Evolutionary conservation across 2,888 invertebrate species (phyloP).

Genomic region (Lobophora halterata): DNA sequence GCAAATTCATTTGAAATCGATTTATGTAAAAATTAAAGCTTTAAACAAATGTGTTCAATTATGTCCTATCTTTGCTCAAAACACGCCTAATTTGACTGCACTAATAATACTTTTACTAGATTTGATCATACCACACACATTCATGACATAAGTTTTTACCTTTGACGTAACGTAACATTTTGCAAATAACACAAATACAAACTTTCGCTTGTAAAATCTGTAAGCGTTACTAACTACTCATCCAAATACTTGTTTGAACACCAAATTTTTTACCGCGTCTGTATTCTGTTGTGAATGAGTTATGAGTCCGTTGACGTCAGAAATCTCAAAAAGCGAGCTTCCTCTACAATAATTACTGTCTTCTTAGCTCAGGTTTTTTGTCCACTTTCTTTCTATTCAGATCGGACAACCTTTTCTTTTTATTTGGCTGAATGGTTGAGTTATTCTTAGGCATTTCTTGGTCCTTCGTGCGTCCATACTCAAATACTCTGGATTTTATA

Average conservation of each 20-base stretch:
- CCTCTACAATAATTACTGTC: constrained; percentile 13
- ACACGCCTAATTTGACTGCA: too few relatives aligned
- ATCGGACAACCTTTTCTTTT: too few relatives aligned
- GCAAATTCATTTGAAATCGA: too few relatives aligned
- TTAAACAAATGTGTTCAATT: too few relatives aligned
- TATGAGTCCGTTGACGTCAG: constrained; percentile 16
- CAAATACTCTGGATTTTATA: neutral
- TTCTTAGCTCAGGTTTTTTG: constrained; percentile 8
- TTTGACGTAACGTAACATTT: constrained; percentile 3
- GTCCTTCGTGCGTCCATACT: too few relatives aligned
- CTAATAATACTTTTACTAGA: too few relatives aligned
- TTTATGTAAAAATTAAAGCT: too few relatives aligned
- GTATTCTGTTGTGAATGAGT: constrained; percentile 12
- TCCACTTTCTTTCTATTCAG: neutral
- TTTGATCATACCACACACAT: too few relatives aligned
- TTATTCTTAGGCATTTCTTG: too few relatives aligned
- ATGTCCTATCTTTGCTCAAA: too few relatives aligned
- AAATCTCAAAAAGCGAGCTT: constrained; percentile 11
- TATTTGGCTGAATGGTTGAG: too few relatives aligned
- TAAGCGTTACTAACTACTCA: constrained; percentile 5
- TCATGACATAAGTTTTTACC: too few relatives aligned
- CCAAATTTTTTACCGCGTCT: constrained; percentile 10
- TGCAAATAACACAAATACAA: constrained; percentile 3
- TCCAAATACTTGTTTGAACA: constrained; percentile 10
- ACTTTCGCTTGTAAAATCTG: constrained; percentile 1